phyloP scores from a whole-genome alignment of 64 coral and sea anemone genomes.

The Montipora efflorescens region DNA sequence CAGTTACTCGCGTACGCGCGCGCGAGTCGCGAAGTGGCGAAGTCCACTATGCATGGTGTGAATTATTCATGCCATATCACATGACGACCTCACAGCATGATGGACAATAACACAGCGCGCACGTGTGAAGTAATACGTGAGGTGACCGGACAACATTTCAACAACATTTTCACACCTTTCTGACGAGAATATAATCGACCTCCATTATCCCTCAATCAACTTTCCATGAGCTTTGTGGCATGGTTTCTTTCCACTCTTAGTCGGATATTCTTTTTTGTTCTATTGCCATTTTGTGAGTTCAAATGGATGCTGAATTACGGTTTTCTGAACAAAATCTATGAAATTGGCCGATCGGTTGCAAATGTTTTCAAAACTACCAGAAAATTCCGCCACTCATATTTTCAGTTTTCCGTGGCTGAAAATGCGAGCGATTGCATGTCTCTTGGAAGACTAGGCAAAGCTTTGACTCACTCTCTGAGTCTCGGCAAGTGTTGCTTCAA shows the following conservation, averaged over 20 bases:
- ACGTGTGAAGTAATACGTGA: constrained; percentile 8
- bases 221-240: background rate
- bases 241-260: background rate
- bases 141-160: background rate
- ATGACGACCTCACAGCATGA: constrained; percentile 23
- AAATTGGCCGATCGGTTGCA: too few species aligned
- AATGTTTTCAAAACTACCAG: too few species aligned
- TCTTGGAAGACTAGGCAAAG: background rate
- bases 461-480: background rate
- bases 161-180: background rate
- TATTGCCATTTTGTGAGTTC: background rate
- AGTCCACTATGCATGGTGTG: background rate
- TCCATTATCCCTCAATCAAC: background rate
- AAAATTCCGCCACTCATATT: background rate
- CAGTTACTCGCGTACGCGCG: background rate
- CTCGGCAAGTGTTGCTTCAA: background rate
- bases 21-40: background rate
- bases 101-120: background rate
- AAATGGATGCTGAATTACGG: too few species aligned
- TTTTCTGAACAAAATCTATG: too few species aligned
- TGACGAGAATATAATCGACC: background rate
- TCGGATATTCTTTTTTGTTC: background rate
- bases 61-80: constrained; percentile 41
- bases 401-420: background rate
- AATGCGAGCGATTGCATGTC: constrained; percentile 3